phyloP scores from a whole-genome alignment of 2,888 invertebrate species.

The Apamea anceps region DNA sequence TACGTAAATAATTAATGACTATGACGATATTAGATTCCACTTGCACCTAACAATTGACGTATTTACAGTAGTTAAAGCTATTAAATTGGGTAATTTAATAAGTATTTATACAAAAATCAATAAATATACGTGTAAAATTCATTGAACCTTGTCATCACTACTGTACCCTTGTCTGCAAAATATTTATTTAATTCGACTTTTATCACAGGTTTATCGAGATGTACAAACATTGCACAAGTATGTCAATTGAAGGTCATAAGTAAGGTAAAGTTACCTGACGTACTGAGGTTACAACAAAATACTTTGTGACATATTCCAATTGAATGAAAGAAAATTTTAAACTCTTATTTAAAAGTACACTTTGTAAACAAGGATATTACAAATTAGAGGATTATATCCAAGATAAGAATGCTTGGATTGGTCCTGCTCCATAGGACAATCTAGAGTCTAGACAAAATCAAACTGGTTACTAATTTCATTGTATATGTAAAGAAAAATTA shows the following conservation, averaged over 20 bases:
- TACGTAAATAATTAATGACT: conserved; percentile 16
- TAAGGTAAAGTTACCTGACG: conserved; percentile 4
- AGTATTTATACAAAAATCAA: neutral
- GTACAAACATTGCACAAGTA: conserved; percentile 30
- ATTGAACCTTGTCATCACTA: conserved; percentile 20
- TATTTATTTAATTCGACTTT: conserved; percentile 43
- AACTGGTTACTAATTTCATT: too few species aligned
- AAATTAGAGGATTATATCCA: too few species aligned
- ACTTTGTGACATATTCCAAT: too few species aligned
- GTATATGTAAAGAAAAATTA: too few species aligned
- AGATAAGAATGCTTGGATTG: too few species aligned
- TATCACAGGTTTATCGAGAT: conserved; percentile 22
- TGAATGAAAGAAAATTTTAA: too few species aligned
- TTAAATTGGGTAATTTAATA: neutral
- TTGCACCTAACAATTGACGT: neutral
- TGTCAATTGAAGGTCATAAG: conserved; percentile 26
- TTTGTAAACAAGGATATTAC: too few species aligned
- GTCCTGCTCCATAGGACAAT: too few species aligned
- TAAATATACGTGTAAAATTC: conserved; percentile 5
- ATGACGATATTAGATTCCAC: conserved; percentile 20
- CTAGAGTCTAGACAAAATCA: too few species aligned
- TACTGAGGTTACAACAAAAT: too few species aligned
- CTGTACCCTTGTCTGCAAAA: conserved; percentile 16
- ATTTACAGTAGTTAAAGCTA: neutral
- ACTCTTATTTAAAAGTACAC: too few species aligned